phyloP scores from a whole-genome alignment of 2,797 vertebrate species.

The Mormyrops attenuatus region DNA sequence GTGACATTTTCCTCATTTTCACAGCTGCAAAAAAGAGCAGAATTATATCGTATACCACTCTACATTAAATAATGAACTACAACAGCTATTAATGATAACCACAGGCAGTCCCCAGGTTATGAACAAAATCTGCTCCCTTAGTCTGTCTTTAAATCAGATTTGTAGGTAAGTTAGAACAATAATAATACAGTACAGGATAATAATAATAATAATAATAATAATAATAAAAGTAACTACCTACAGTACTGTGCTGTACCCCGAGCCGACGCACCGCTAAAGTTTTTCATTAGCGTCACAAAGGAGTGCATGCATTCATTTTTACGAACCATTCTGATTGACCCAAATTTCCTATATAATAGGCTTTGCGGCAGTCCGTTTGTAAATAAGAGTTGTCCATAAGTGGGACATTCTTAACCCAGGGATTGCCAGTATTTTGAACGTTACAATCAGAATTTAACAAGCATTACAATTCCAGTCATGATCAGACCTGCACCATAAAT shows the following conservation, averaged over 20 bases:
- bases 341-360: neutral
- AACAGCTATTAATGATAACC: neutral
- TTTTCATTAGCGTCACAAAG: neutral
- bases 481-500: neutral
- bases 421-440: neutral
- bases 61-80: neutral
- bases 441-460: neutral
- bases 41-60: neutral
- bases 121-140: neutral
- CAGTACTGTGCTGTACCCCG: neutral
- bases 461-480: neutral
- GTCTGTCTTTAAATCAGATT: neutral
- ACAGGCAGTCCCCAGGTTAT: neutral
- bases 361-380: neutral
- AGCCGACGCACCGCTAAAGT: neutral
- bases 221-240: neutral
- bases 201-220: neutral
- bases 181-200: neutral
- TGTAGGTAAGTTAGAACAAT: neutral
- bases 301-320: neutral
- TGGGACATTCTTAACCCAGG: neutral
- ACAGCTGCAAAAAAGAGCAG: neutral
- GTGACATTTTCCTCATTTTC: neutral
- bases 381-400: neutral
- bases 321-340: neutral